Conservation (phyloP, 2,797 vertebrate genomes). For the Etheostoma nigrum region DNA sequence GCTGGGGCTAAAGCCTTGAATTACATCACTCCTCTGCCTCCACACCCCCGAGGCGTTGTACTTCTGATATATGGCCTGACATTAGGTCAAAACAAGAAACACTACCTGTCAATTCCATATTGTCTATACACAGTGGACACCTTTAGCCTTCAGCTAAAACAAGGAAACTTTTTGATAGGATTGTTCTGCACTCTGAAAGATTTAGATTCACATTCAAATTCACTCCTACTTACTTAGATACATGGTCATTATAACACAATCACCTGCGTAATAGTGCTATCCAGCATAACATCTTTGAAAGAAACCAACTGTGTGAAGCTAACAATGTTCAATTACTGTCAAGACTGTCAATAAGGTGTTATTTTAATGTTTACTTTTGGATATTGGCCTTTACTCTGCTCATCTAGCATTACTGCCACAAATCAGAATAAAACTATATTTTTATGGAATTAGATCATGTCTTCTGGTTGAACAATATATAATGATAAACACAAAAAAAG, state of each 20-base stretch:
- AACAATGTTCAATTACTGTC: background rate
- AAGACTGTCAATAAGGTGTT: background rate
- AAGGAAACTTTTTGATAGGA: slow-evolving; percentile 25
- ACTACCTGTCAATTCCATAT: slow-evolving; percentile 45
- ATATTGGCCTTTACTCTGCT: background rate
- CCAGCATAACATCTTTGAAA: background rate
- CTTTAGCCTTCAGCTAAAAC: slow-evolving; percentile 34
- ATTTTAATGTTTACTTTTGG: background rate
- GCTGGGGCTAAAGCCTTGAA: slow-evolving; percentile 37
- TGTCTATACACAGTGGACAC: slow-evolving; percentile 30
- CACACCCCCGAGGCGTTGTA: slow-evolving; percentile 41
- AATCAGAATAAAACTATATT: background rate
- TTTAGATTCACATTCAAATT: background rate
- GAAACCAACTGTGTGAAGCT: background rate
- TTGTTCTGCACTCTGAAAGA: slow-evolving; percentile 14
- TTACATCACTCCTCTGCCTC: slow-evolving; percentile 34
- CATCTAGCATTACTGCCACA: background rate
- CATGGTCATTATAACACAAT: background rate
- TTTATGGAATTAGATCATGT: background rate
- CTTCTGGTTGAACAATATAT: background rate
- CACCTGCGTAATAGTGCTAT: background rate
- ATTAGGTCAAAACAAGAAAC: slow-evolving; percentile 62
- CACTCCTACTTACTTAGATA: background rate
- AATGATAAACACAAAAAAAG: background rate
- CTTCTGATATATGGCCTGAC: slow-evolving; percentile 55